These are phyloP conservation scores for Sebastes ruberrimus DNA, from an alignment of 2,797 vertebrate species.

Conservation along the genomic window DNA sequence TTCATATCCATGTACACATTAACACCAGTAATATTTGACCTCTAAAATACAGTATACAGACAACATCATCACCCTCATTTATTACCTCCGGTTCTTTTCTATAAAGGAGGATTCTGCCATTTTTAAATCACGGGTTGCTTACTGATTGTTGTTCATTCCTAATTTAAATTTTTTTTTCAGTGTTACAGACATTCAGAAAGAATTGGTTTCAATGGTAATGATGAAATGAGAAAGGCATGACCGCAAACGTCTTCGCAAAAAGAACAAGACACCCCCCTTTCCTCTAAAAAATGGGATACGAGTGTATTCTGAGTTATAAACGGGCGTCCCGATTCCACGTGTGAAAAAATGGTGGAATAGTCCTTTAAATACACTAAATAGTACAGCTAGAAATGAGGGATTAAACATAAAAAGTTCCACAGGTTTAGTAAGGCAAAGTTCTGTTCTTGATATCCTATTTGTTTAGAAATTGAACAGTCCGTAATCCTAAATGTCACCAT, in stretches of 20 bases:
- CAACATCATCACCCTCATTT: slow-evolving; percentile 68
- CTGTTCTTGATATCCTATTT: slow-evolving; percentile 45
- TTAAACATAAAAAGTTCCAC: slow-evolving; percentile 66
- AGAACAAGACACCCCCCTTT: slow-evolving; percentile 23
- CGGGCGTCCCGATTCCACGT: slow-evolving; percentile 10
- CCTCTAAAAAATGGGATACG: background rate
- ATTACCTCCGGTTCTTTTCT: slow-evolving; percentile 52
- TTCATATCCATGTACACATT: slow-evolving; percentile 79
- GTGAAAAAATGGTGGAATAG: slow-evolving; percentile 29
- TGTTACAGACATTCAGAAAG: slow-evolving; percentile 69
- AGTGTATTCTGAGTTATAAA: slow-evolving; percentile 14
- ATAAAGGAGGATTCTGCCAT: slow-evolving; percentile 46
- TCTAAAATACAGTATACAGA: slow-evolving; percentile 77
- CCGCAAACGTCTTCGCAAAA: slow-evolving; percentile 21
- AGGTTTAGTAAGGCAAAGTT: slow-evolving; percentile 82
- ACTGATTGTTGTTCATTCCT: slow-evolving; percentile 52
- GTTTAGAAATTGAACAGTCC: slow-evolving; percentile 40
- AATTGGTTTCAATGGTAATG: slow-evolving; percentile 33
- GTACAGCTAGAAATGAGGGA: slow-evolving; percentile 59
- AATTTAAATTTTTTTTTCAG: slow-evolving; percentile 29
- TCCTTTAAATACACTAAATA: slow-evolving; percentile 30
- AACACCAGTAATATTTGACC: slow-evolving; percentile 82
- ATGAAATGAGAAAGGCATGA: slow-evolving; percentile 56
- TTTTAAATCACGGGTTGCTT: slow-evolving; percentile 41
- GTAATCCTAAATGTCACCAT: slow-evolving; percentile 41